Percentiles rank a stretch among this genome's conserved stretches.
Evolutionary conservation across 2,888 invertebrate genomes (phyloP).

Genomic region (Byasa hedistus): DNA sequence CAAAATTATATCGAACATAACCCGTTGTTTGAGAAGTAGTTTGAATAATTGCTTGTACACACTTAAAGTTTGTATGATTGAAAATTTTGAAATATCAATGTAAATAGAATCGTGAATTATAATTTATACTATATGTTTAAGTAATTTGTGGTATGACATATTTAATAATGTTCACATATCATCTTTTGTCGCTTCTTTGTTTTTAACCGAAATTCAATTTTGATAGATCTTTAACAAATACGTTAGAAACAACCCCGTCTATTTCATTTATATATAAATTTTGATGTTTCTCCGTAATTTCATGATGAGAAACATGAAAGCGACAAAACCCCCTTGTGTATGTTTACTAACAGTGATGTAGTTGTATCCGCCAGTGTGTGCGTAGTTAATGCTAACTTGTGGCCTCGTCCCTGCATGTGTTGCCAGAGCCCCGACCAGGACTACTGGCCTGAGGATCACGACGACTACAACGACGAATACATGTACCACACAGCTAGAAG

Average conservation of each 20-base stretch:
- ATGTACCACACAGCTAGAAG: slow-evolving; percentile 77
- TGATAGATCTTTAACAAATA: neutral
- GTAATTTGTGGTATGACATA: slow-evolving; percentile 21
- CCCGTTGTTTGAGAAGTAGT: slow-evolving; percentile 28
- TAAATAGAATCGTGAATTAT: slow-evolving; percentile 24
- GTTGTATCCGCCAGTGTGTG: slow-evolving; percentile 50
- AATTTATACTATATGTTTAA: slow-evolving; percentile 12
- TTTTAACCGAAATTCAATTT: neutral
- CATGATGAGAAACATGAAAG: slow-evolving; percentile 7
- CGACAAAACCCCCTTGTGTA: slow-evolving; percentile 29
- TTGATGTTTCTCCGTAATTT: neutral
- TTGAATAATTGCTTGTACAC: slow-evolving; percentile 47
- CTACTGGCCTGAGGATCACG: slow-evolving; percentile 69
- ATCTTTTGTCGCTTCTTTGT: slow-evolving; percentile 12
- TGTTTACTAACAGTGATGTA: slow-evolving; percentile 33
- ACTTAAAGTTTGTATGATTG: slow-evolving; percentile 1
- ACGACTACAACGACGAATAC: slow-evolving; percentile 75
- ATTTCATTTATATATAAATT: neutral
- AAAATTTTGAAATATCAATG: slow-evolving; percentile 13
- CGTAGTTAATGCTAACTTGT: slow-evolving; percentile 59
- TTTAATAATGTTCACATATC: slow-evolving; percentile 12
- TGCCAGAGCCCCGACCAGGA: slow-evolving; percentile 65
- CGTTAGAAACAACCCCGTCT: neutral
- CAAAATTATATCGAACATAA: slow-evolving; percentile 14
- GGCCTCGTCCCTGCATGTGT: slow-evolving; percentile 59